Evolutionary conservation across 2,888 invertebrate genomes (phyloP).

Genomic region (Diarsia brunnea): DNA sequence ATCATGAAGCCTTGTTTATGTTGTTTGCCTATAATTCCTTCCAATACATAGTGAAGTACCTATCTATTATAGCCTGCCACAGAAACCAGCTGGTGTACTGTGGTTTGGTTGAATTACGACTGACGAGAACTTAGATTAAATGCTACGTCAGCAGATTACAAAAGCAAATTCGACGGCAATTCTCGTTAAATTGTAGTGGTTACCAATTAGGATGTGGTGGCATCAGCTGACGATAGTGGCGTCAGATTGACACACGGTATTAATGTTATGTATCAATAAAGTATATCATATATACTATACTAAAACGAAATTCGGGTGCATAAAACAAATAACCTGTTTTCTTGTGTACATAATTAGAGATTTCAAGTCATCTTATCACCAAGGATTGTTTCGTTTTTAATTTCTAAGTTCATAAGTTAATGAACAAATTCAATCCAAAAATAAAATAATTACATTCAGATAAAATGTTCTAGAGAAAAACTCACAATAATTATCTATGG

Average conservation of each 20-base stretch:
- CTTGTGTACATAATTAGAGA: background rate
- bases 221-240: constrained; percentile 11
- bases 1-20: background rate
- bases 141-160: constrained; percentile 5
- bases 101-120: background rate
- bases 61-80: background rate
- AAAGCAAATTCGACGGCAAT: constrained; percentile 25
- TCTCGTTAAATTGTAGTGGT: constrained; percentile 7
- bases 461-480: background rate
- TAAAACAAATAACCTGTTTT: no score
- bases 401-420: no score
- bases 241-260: background rate
- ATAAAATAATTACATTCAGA: background rate
- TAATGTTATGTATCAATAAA: no score
- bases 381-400: no score
- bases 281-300: no score
- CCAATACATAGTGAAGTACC: background rate
- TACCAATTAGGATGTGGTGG: constrained; percentile 10
- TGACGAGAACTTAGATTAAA: constrained; percentile 34
- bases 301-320: no score
- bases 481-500: no score
- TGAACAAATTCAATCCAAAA: no score
- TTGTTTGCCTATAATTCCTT: background rate
- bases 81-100: background rate
- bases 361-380: background rate